A percentile compares a stretch with the other conserved stretches of the same genome.
Conservation (phyloP, 2,797 vertebrate species). For the Lagodon rhomboides region DNA sequence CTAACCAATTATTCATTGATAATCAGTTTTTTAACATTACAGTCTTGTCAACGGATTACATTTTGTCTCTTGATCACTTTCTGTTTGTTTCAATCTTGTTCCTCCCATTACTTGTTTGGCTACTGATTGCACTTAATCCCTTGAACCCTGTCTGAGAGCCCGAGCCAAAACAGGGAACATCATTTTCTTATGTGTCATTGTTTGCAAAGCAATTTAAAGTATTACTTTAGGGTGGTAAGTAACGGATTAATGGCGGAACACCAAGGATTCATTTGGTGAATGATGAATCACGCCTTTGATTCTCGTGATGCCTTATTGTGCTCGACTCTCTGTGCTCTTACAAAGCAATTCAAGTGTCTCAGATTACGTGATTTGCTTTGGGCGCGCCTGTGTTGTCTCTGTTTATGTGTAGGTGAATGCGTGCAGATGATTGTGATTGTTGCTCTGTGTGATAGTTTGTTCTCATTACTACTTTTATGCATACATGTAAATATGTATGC, state of each 20-base stretch:
- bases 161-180: not conserved
- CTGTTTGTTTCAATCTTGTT: not conserved
- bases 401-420: constrained; percentile 50
- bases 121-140: constrained; percentile 1
- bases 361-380: constrained; percentile 16
- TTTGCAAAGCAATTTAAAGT: constrained; percentile 23
- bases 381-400: constrained; percentile 38
- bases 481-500: constrained; percentile 56
- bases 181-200: not conserved
- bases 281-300: constrained; percentile 21
- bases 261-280: constrained; percentile 36
- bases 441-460: constrained; percentile 58
- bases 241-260: constrained; percentile 29
- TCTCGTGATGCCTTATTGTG: constrained; percentile 5
- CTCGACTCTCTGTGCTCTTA: constrained; percentile 28
- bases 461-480: constrained; percentile 58
- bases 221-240: constrained; percentile 5
- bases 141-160: not conserved
- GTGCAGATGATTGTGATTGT: constrained; percentile 54
- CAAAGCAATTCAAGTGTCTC: constrained; percentile 32
- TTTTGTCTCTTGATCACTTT: not conserved
- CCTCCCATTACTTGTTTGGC: not conserved
- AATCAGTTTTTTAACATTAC: not conserved
- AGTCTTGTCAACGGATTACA: not conserved
- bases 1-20: not conserved